Evolutionary conservation across 1,140 invertebrate species (phyloP).

Genomic region (Drosophila auraria): DNA sequence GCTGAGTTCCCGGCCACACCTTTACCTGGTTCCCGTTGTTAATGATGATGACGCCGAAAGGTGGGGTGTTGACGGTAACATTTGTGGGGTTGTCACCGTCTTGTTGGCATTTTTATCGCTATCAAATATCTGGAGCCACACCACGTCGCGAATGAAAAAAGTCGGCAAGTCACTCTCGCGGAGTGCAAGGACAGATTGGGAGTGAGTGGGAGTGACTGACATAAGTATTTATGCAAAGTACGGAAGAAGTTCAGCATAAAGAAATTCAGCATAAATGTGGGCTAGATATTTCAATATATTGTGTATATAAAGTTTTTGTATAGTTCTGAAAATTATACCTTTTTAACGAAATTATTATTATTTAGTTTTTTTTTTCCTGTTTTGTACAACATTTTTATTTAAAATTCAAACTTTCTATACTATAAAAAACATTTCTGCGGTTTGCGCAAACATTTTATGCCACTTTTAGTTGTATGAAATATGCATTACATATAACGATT

Average conservation of each 20-base stretch:
- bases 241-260: no score
- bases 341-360: no score
- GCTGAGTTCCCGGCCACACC: slow-evolving; percentile 33
- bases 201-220: not conserved
- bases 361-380: no score
- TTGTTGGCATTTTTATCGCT: slow-evolving; percentile 24
- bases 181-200: not conserved
- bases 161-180: slow-evolving; percentile 20
- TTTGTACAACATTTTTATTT: not conserved
- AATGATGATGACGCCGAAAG: slow-evolving; percentile 43
- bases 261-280: not conserved
- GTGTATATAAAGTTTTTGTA: not conserved
- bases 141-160: slow-evolving; percentile 7
- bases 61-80: slow-evolving; percentile 16
- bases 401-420: not conserved
- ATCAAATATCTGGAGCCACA: slow-evolving; percentile 27
- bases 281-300: not conserved
- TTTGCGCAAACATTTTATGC: slow-evolving; percentile 12
- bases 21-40: slow-evolving; percentile 34
- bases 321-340: no score
- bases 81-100: slow-evolving; percentile 27
- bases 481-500: slow-evolving; percentile 4
- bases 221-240: not conserved
- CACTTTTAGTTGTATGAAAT: slow-evolving; percentile 13
- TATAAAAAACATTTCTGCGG: not conserved